These are phyloP conservation scores for Zeuzera pyrina DNA, from an alignment of 2,888 invertebrate species.

Conservation along the genomic window DNA sequence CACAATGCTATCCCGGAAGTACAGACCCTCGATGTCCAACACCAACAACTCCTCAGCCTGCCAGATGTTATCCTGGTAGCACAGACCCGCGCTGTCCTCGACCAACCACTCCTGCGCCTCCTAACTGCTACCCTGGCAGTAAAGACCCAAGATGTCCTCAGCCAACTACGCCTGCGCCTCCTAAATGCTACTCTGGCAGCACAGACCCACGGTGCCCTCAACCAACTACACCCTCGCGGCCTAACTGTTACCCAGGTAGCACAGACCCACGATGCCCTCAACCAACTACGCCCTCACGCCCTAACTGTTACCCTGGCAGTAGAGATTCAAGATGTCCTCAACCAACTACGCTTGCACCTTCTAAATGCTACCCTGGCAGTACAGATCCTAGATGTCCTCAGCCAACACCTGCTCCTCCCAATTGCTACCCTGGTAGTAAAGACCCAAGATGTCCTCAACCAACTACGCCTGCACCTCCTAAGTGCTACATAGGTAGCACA, in stretches of 20 bases:
- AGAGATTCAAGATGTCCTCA: conserved; percentile 28
- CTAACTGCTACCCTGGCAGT: conserved; percentile 25
- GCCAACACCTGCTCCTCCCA: conserved; percentile 24
- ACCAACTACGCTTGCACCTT: conserved; percentile 24
- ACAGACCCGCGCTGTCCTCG: conserved; percentile 24
- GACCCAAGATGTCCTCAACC: conserved; percentile 31
- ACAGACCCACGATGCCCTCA: conserved; percentile 22
- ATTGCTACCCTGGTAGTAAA: conserved; percentile 23
- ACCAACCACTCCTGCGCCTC: conserved; percentile 25
- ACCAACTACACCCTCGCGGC: conserved; percentile 20
- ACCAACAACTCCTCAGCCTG: conserved; percentile 25
- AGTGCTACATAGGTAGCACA: conserved; percentile 18
- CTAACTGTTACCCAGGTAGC: conserved; percentile 24
- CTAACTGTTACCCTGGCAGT: conserved; percentile 33
- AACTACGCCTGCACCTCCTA: conserved; percentile 24
- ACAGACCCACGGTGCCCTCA: conserved; percentile 28
- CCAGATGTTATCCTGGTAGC: conserved; percentile 26
- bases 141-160: conserved; percentile 28
- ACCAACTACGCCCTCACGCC: conserved; percentile 21
- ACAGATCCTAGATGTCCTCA: conserved; percentile 27
- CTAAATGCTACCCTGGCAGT: conserved; percentile 21
- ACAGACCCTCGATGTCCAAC: conserved; percentile 21
- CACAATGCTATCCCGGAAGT: conserved; percentile 28
- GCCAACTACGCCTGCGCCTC: conserved; percentile 26
- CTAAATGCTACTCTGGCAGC: conserved; percentile 34